Base-by-base conservation (phyloP, 2,113 vertebrate genomes). In the Otis tarda region DNA sequence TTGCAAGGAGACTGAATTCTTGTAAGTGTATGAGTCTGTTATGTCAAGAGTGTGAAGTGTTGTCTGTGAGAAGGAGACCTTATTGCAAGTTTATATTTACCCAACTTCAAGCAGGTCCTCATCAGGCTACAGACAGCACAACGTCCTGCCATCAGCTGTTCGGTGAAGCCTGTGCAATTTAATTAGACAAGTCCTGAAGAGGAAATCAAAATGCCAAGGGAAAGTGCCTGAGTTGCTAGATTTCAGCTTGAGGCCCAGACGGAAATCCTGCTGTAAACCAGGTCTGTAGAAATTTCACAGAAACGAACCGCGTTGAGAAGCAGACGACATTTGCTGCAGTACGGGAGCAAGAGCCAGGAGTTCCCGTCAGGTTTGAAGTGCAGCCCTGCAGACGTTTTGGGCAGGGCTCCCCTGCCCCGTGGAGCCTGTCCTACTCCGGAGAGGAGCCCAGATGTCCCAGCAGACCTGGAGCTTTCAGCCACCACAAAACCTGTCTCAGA, bases 401-500 rank as follows among this genome's bases (percentile, higher is more conserved):
- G 27, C 21, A 10, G 27, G 37, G 47, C 3, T 63, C 10, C 61
- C n/a, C 25, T 49, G 39, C 12, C 12, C 37, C 16, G 22, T 12
- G 15, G n/a, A 71, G 12, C 17, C 17, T 25, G 20, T 33, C 37
- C 17, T 41, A 12, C 41, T 11, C 45, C 33, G n/a, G 45, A 67
- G 41, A 70, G 14, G 30, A 47, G 5, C 21, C 30, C 19, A 25
- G 39, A 25, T 43, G 31, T 45, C 41, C 24, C 4, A 24, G 10
- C 17, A 91, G 35, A n/a, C 39, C 65, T 23, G 27, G 64, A 64
- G 22, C 27, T 65, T 71, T 30, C 45, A 14, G 21, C 12, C 52
- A 70, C 8, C 27, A 3, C 0, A 1, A 30, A 28, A 15, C 0
- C 0, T 20, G 10, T 49, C 43, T 59, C 63, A 64, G 43, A 30